Base-by-base conservation (phyloP, 2,888 invertebrate genomes). In the Punctoribates punctum region DNA sequence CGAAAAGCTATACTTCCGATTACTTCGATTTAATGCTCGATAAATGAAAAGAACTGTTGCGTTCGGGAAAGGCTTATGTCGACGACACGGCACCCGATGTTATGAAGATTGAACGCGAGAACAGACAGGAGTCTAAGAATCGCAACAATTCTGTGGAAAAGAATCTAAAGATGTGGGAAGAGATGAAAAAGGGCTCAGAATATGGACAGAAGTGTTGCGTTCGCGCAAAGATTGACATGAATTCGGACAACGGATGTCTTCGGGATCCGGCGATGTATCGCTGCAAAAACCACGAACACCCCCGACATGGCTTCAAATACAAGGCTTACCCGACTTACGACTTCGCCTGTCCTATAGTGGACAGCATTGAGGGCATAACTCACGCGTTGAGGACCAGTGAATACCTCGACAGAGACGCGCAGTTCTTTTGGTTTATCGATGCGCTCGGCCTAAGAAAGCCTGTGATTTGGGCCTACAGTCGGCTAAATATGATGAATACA, bases 311-410 rank as follows among this genome's bases (percentile, higher is more conserved):
- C 76, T 89, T 88, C 29, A 91, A 94, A 85, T 99, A 98, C 86
- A 98, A 96, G 94, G 97, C 96, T 0, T 99, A 99, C 85, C 99
- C 99, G 27, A 99, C 99, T 0, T 99, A 99, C 83, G 99, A 99
- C 86, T 99, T 99, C 86, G 97, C 99, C 0, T 99, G 99, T 83
- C 99, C 99, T 0, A 96, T 99, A 82, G 98, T 99, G 73, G 99
- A 99, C 85, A 91, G 96, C 20, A 88, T 97, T 73, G 99, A 99
- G 86, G 91, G 93, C 75, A 96, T 99, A 23, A 99, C 99, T 0
- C 99, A 99, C 83, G 94, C 96, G 0, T 86, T 99, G 74, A 88
- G 99, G 73, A 99, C 99, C 0, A 98, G 96, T 86, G 99, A 99
- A 85, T 99, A 99, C 84, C 95, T 95, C 83, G 99, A 99, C 84